Percentiles rank a stretch among this genome's conserved stretches.
These are phyloP conservation scores for Drosophila repletoides DNA, from an alignment of 1,140 invertebrate genomes.

Conservation along the genomic window DNA sequence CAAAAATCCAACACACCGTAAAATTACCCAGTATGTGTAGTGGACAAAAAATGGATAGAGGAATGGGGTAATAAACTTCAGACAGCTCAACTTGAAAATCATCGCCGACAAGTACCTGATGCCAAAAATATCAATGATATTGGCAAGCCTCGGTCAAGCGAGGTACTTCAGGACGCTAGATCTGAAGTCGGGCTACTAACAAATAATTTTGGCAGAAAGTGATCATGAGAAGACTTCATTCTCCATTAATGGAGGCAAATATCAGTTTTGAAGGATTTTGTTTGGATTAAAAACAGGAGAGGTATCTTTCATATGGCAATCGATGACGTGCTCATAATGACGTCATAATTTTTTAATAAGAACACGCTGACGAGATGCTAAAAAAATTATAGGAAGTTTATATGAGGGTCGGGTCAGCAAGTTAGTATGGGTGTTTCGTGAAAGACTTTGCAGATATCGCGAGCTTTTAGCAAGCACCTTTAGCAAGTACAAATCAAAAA, in stretches of 20 bases:
- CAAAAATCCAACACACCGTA: neutral
- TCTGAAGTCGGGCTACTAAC: constrained; percentile 83
- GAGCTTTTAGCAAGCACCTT: neutral
- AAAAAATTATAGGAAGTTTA: neutral
- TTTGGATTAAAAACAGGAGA: constrained; percentile 79
- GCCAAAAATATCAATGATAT: constrained; percentile 1
- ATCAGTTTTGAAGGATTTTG: constrained; percentile 75
- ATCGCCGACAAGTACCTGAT: constrained; percentile 7
- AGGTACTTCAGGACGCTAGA: constrained; percentile 83
- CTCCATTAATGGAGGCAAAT: constrained; percentile 66
- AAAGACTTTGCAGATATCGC: neutral
- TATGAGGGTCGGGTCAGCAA: neutral
- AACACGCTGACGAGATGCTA: neutral
- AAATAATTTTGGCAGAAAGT: constrained; percentile 80
- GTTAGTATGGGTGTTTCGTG: too few relatives aligned
- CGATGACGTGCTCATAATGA: constrained; percentile 45
- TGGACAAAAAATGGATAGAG: constrained; percentile 5
- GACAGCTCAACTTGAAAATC: constrained; percentile 60
- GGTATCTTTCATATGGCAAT: constrained; percentile 78
- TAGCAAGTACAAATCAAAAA: neutral
- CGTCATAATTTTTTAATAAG: neutral
- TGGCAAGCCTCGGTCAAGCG: constrained; percentile 81
- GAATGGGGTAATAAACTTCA: constrained; percentile 75
- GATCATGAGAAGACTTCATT: constrained; percentile 83
- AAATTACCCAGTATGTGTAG: too few relatives aligned